Base-by-base conservation (phyloP, 2,113 vertebrate genomes). In the Callithrix jacchus region DNA sequence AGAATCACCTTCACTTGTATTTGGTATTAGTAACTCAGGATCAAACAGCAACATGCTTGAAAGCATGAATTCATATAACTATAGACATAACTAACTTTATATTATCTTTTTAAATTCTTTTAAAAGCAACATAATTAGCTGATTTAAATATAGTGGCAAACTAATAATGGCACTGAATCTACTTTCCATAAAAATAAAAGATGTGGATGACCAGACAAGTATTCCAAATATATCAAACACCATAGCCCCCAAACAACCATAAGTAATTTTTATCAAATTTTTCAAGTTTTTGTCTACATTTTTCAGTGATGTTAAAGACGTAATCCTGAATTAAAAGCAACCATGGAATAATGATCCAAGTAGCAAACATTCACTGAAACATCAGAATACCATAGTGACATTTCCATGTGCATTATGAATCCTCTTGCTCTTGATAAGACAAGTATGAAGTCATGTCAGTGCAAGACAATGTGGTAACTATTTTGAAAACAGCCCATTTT, bases 401-500 rank as follows among this genome's bases (percentile, higher is more conserved):
- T 92, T 92, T 88, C 80, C 80, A 73, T 27, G 20, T 66, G 58
- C 74, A 74, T 77, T 42, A 93, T 74, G 77, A 94, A 94, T 81
- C 71, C 79, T 76, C 64, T 89, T 76, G 61, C 25, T 96, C 74
- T 95, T 95, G 61, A 94, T 89, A 91, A 94, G 61, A 95, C 30
- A 95, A 93, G 70, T 74, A 68, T 87, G 37, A 96, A 94, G 70
- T 79, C n/a, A 18, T 77, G 68, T 77, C 32, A 42, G 64, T 77
- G 13, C 25, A 77, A 30, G 58, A 73, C 20, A 91, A 81, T 73
- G 47, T 77, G 85, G 82, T 71, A 92, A 45, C 87, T 93, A 18
- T 90, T 93, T 96, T 85, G 54, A 32, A 93, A 96, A 92, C 47
- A 89, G 64, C 17, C 23, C 37, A 81, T 80, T 97, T 95, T 95